These are phyloP conservation scores for Cyprinodon brontotheroides DNA, from an alignment of 2,113 vertebrate genomes.

Conservation along the genomic window DNA sequence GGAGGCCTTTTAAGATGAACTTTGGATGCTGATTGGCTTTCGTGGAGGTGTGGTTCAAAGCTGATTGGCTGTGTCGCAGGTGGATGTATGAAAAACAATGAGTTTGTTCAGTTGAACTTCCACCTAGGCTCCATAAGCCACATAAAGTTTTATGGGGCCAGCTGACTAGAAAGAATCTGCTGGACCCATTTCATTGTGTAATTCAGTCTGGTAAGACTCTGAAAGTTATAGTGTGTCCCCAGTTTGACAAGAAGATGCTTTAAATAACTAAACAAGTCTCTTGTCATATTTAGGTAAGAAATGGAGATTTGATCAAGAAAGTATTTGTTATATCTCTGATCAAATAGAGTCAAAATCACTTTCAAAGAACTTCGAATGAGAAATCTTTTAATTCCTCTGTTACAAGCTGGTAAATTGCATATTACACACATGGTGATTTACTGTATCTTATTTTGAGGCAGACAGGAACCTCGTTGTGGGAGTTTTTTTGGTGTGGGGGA, in stretches of 20 bases:
- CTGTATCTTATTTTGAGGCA: constrained; percentile 41
- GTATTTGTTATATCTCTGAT: neutral
- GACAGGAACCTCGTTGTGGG: constrained; percentile 61
- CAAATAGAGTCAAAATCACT: neutral
- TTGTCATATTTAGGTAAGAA: neutral
- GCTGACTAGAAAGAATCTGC: too few species aligned
- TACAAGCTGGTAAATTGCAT: constrained; percentile 2
- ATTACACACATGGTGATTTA: constrained; percentile 25
- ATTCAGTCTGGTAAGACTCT: too few species aligned
- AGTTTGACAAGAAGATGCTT: neutral
- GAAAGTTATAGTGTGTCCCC: too few species aligned
- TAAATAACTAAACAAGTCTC: neutral
- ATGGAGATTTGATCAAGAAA: neutral
- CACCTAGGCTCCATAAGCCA: too few species aligned
- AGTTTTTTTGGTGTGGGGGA: constrained; percentile 48
- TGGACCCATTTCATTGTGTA: too few species aligned
- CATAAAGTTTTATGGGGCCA: too few species aligned
- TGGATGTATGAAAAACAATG: too few species aligned
- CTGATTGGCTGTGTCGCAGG: too few species aligned
- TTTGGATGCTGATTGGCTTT: too few species aligned
- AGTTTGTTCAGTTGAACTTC: too few species aligned
- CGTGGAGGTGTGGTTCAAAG: too few species aligned
- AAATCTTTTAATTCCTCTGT: neutral
- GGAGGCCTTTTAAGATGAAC: too few species aligned
- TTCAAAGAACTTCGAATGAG: neutral